Percentiles rank a stretch among this genome's conserved stretches.
Conservation (phyloP, 2,888 invertebrate genomes). For the Empis stercorea region DNA sequence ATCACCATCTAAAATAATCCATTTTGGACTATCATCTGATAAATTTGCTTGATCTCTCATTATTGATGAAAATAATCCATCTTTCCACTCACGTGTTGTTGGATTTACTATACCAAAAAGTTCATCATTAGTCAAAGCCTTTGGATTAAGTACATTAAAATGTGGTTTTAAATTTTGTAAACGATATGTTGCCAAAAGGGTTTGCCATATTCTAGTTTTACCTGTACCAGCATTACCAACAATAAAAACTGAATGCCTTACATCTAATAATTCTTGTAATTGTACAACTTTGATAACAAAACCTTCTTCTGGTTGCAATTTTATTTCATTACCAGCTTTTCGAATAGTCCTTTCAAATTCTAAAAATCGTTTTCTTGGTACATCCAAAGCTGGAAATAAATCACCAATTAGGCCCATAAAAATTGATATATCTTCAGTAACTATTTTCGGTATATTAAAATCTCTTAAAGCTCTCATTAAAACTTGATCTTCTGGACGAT, state of each 20-base stretch:
- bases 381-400: conserved; percentile 84
- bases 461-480: conserved; percentile 88
- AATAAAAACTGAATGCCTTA: conserved; percentile 88
- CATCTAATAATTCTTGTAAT: conserved; percentile 82
- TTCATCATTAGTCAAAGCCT: conserved; percentile 88
- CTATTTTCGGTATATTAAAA: conserved; percentile 90
- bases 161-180: conserved; percentile 56
- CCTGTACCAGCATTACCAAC: conserved; percentile 82
- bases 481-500: conserved; percentile 83
- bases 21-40: conserved; percentile 55
- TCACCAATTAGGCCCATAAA: conserved; percentile 94
- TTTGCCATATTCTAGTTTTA: conserved; percentile 88
- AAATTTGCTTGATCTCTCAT: conserved; percentile 91
- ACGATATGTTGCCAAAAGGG: conserved; percentile 64
- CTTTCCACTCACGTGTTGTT: conserved; percentile 85
- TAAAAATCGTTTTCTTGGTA: conserved; percentile 73
- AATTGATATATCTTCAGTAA: conserved; percentile 82
- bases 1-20: conserved; percentile 93
- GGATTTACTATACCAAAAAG: conserved; percentile 90
- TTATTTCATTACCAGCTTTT: conserved; percentile 67
- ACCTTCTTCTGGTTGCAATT: conserved; percentile 82
- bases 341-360: conserved; percentile 76
- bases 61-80: conserved; percentile 78
- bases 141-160: conserved; percentile 84
- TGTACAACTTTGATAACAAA: conserved; percentile 84